phyloP scores from a whole-genome alignment of 2,113 vertebrate species.

The Corynorhinus townsendii region DNA sequence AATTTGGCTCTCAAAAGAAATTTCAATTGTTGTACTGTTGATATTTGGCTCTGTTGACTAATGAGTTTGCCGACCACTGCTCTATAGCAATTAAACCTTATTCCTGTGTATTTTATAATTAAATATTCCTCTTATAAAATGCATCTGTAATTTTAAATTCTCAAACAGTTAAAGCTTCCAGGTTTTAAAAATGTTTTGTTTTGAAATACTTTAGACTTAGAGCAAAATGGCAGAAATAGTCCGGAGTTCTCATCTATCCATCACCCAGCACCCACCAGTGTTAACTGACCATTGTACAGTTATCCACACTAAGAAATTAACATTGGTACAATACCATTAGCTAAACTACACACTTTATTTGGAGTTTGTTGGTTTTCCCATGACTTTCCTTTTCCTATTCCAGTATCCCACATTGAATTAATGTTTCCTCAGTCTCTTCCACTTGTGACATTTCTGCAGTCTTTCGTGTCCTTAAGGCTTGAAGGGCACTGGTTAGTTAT shows the following conservation, averaged over 20 bases:
- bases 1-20: too few species aligned
- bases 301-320: background rate
- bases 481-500: background rate
- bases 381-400: background rate
- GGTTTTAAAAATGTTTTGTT: background rate
- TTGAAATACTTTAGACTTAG: background rate
- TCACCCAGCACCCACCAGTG: background rate
- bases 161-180: background rate
- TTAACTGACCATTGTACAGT: background rate
- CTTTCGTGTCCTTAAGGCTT: background rate
- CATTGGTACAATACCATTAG: background rate
- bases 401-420: background rate
- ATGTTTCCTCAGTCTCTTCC: background rate
- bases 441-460: background rate
- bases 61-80: too few species aligned
- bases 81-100: background rate
- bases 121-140: background rate
- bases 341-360: background rate
- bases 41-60: too few species aligned
- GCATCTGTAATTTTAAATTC: background rate
- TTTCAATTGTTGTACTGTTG: too few species aligned
- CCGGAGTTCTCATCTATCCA: background rate
- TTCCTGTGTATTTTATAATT: background rate
- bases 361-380: background rate
- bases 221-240: background rate